Evolutionary conservation across 2,888 invertebrate species (phyloP).

Genomic region (Eupithecia tripunctaria): DNA sequence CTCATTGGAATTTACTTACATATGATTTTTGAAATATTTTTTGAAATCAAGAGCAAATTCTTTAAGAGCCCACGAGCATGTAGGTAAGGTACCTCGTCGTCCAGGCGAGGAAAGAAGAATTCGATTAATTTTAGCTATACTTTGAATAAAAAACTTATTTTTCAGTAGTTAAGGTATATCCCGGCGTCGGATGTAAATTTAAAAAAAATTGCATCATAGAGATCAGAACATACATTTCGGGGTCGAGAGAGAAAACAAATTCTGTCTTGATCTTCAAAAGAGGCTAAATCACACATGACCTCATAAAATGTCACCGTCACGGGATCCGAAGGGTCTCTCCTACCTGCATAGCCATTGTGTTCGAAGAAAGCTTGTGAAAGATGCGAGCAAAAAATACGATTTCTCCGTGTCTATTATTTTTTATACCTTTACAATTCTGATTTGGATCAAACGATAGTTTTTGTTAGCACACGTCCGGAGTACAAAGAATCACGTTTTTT

Average conservation of each 20-base stretch:
- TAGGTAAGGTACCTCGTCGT: neutral
- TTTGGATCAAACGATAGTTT: constrained; percentile 73
- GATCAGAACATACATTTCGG: neutral
- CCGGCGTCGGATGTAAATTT: neutral
- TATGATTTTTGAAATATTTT: neutral
- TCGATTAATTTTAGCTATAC: neutral
- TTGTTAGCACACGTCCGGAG: constrained; percentile 67
- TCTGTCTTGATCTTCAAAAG: constrained; percentile 1
- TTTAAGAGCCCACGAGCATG: neutral
- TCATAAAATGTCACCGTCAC: constrained; percentile 78
- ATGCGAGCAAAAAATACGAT: constrained; percentile 68
- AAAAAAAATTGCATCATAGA: neutral
- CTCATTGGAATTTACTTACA: neutral
- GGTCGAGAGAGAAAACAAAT: neutral
- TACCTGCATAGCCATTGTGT: constrained; percentile 78
- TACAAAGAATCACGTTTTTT: constrained; percentile 62
- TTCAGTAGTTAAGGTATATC: neutral
- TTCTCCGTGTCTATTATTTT: constrained; percentile 68
- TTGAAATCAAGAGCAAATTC: neutral
- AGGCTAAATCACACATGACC: constrained; percentile 59
- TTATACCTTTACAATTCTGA: constrained; percentile 72
- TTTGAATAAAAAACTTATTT: neutral
- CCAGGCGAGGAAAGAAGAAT: neutral
- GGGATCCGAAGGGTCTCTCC: constrained; percentile 56
- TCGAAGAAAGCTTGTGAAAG: constrained; percentile 81